Conservation (phyloP, 2,113 vertebrate genomes). For the Sceloporus undulatus region DNA sequence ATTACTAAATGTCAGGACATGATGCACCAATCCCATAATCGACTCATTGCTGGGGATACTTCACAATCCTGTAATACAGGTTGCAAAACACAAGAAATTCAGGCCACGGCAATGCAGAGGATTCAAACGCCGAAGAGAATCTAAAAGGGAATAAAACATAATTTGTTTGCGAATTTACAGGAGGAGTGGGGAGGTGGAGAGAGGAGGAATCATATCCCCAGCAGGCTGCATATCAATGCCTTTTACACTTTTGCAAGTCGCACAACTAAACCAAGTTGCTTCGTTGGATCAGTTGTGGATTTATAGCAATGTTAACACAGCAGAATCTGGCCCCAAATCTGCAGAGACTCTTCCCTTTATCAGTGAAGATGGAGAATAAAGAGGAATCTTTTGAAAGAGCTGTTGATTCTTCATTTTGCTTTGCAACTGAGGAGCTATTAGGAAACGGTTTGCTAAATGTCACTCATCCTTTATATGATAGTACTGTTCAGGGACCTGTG, state of each 20-base stretch:
- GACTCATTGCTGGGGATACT: constrained; percentile 34
- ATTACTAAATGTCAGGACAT: constrained; percentile 38
- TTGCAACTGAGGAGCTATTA: constrained; percentile 20
- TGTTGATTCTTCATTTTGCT: constrained; percentile 13
- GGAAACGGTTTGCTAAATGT: constrained; percentile 19
- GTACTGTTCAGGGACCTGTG: not conserved
- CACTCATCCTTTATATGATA: constrained; percentile 4
- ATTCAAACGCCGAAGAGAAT: constrained; percentile 38
- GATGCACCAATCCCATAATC: constrained; percentile 51
- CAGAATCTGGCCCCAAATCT: constrained; percentile 11
- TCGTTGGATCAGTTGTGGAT: not conserved
- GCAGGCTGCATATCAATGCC: not conserved
- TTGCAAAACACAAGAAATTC: constrained; percentile 16
- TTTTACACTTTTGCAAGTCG: not conserved
- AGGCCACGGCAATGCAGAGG: not conserved
- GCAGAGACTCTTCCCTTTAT: constrained; percentile 1
- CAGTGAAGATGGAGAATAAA: not conserved
- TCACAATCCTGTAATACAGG: constrained; percentile 29
- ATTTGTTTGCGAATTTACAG: constrained; percentile 9
- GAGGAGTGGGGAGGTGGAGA: not conserved
- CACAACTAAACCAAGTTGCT: not conserved
- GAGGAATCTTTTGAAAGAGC: not conserved
- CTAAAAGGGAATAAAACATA: constrained; percentile 31
- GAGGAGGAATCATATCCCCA: not conserved
- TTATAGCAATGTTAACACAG: not conserved